phyloP scores from a whole-genome alignment of 2,797 vertebrate genomes.

The Thalassophryne amazonica region DNA sequence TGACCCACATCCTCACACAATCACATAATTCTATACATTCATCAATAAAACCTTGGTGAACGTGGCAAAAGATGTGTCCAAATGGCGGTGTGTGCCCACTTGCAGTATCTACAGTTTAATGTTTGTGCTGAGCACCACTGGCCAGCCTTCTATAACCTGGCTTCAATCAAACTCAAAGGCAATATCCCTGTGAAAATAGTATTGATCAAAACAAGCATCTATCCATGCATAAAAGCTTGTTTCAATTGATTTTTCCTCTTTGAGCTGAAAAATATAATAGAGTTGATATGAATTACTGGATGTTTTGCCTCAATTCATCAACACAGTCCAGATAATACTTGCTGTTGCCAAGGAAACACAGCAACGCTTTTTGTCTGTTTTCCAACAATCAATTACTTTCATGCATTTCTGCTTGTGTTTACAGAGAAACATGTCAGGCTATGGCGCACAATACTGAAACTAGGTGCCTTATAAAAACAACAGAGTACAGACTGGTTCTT shows the following conservation, averaged over 20 bases:
- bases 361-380: conserved; percentile 85
- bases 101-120: conserved; percentile 44
- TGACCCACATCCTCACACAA: conserved; percentile 71
- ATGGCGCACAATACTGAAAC: conserved; percentile 41
- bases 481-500: conserved; percentile 31
- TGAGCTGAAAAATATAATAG: conserved; percentile 73
- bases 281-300: conserved; percentile 79
- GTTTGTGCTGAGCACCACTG: conserved; percentile 12
- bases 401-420: conserved; percentile 80
- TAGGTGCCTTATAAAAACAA: conserved; percentile 52
- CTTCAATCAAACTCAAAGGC: conserved; percentile 71
- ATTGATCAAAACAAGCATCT: conserved; percentile 79
- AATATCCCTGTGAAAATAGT: conserved; percentile 73
- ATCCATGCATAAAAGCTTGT: conserved; percentile 74
- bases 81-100: conserved; percentile 32
- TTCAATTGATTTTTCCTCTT: conserved; percentile 79
- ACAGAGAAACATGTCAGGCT: conserved; percentile 64
- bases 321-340: conserved; percentile 83
- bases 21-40: conserved; percentile 62
- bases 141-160: conserved; percentile 58
- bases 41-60: conserved; percentile 63
- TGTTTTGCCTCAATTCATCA: conserved; percentile 88
- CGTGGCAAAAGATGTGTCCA: conserved; percentile 37
- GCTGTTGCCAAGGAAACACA: conserved; percentile 86
- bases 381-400: conserved; percentile 88